Evolutionary conservation across 92 coral and sea anemone species (phyloP).

Genomic region (Galaxea fascicularis): DNA sequence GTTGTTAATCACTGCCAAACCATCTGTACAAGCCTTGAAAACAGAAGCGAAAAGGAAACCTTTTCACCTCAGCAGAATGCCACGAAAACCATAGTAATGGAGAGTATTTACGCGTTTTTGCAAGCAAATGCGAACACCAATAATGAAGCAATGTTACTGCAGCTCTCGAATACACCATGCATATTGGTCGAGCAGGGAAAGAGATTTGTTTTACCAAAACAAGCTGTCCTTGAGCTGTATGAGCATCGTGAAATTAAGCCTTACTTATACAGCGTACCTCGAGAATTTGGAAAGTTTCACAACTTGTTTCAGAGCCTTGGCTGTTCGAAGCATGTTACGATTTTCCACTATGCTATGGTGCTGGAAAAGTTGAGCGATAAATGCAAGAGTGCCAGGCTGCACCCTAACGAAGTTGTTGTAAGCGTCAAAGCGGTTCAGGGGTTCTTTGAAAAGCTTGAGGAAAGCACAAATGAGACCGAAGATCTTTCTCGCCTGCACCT

Average conservation of each 20-base stretch:
- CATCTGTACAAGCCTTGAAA: conserved; percentile 46
- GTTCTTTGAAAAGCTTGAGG: conserved; percentile 48
- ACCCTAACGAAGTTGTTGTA: conserved; percentile 56
- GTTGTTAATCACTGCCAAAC: conserved; percentile 67
- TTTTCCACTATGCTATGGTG: conserved; percentile 72
- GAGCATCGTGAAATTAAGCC: conserved; percentile 63
- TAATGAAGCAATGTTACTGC: background rate
- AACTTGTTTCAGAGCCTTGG: conserved; percentile 62
- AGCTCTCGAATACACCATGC: conserved; percentile 41
- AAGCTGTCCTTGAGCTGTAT: conserved; percentile 61
- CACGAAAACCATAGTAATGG: conserved; percentile 52
- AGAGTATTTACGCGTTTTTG: conserved; percentile 61
- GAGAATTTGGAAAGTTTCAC: conserved; percentile 38
- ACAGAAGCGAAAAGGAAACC: background rate
- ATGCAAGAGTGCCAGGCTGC: conserved; percentile 27
- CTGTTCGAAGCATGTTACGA: conserved; percentile 45
- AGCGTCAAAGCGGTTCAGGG: conserved; percentile 67
- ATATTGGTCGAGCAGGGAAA: conserved; percentile 60
- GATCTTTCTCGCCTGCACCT: conserved; percentile 47
- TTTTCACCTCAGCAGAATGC: background rate
- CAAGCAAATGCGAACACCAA: background rate
- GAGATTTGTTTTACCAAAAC: conserved; percentile 61
- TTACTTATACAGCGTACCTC: conserved; percentile 70
- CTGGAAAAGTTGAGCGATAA: conserved; percentile 35
- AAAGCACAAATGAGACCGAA: background rate